Conservation (phyloP, 2,888 invertebrate species). For the Tanypteryx hageni region DNA sequence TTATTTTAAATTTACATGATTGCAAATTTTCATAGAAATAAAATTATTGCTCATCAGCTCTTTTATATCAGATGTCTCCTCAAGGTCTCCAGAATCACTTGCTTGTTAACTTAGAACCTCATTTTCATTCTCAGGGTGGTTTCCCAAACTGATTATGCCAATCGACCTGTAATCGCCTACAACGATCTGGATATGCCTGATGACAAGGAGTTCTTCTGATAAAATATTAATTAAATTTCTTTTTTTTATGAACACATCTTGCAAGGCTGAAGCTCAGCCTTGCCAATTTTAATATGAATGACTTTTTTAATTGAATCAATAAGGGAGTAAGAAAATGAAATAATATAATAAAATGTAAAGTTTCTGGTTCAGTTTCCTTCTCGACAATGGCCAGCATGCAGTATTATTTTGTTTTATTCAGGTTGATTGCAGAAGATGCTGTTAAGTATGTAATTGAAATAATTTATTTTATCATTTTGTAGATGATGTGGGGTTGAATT, state of each 20-base stretch:
- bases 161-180: conserved; percentile 89
- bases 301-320: conserved; percentile 3
- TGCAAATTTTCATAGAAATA: not conserved
- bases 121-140: conserved; percentile 64
- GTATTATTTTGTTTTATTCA: conserved; percentile 52
- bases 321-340: conserved; percentile 30
- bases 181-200: conserved; percentile 92
- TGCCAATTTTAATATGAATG: not conserved
- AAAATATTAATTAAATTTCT: conserved; percentile 50
- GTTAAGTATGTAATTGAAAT: not conserved
- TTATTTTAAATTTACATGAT: not conserved
- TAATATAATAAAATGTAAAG: not conserved
- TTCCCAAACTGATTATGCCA: conserved; percentile 68
- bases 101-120: conserved; percentile 37
- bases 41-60: conserved; percentile 9
- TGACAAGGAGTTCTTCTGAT: conserved; percentile 87
- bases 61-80: conserved; percentile 32
- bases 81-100: conserved; percentile 1
- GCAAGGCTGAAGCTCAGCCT: conserved; percentile 18
- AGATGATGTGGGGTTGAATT: not conserved
- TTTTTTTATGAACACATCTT: conserved; percentile 36
- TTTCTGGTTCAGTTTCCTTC: conserved; percentile 35
- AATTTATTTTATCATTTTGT: not conserved
- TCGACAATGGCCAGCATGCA: conserved; percentile 36
- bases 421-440: conserved; percentile 39